Percentiles rank a stretch among this genome's conserved stretches.
Conservation (phyloP, 2,797 vertebrate genomes). For the Pangasius mekongensis region DNA sequence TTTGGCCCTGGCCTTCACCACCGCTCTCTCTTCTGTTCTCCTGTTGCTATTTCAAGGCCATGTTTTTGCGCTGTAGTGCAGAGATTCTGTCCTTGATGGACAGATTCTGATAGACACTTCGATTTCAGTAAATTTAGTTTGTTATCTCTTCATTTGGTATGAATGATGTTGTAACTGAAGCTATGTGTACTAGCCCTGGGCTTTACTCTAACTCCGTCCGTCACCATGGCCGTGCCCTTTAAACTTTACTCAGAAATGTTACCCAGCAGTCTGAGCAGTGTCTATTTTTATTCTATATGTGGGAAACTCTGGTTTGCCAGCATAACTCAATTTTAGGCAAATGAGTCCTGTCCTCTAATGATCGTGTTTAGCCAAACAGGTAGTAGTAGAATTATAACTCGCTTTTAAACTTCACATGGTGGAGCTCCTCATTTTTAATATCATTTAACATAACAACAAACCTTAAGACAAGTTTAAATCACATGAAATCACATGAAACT, state of each 20-base stretch:
- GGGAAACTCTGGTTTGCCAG: background rate
- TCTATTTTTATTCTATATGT: background rate
- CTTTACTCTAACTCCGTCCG: background rate
- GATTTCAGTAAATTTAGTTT: background rate
- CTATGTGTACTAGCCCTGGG: background rate
- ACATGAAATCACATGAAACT: background rate
- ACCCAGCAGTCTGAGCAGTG: background rate
- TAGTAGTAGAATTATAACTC: background rate
- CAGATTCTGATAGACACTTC: background rate
- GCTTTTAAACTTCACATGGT: background rate
- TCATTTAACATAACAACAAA: background rate
- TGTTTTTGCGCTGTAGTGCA: background rate
- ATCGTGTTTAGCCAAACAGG: background rate
- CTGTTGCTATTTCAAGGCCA: slow-evolving; percentile 1
- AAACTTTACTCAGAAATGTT: background rate
- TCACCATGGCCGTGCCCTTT: background rate
- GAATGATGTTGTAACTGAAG: slow-evolving; percentile 19
- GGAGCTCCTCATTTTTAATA: background rate
- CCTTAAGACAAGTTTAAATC: background rate
- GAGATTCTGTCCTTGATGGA: slow-evolving; percentile 13
- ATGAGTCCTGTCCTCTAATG: background rate
- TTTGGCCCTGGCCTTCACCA: slow-evolving; percentile 5
- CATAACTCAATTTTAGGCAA: background rate
- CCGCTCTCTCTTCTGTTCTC: background rate
- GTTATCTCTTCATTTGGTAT: slow-evolving; percentile 3